phyloP scores from a whole-genome alignment of 2,888 invertebrate genomes.

The Chironomus tentans region DNA sequence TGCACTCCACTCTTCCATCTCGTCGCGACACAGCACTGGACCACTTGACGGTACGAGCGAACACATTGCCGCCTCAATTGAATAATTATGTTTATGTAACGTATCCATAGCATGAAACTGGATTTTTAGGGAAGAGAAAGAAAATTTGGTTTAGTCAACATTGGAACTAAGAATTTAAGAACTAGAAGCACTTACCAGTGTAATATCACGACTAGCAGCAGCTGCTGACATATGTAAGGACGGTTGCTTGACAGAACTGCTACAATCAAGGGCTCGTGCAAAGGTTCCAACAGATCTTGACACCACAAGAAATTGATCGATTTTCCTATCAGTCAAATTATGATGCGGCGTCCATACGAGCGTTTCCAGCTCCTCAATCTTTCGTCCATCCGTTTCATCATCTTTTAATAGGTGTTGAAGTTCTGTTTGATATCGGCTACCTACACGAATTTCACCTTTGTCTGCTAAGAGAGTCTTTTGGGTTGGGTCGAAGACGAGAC shows the following conservation, averaged over 20 bases:
- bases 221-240: slow-evolving; percentile 99
- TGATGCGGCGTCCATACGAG: slow-evolving; percentile 93
- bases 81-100: slow-evolving; percentile 84
- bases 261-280: slow-evolving; percentile 96
- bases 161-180: too few species aligned
- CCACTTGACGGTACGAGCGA: slow-evolving; percentile 91
- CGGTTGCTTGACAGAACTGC: slow-evolving; percentile 96
- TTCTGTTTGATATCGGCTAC: slow-evolving; percentile 95
- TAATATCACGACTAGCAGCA: slow-evolving; percentile 96
- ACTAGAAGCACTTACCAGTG: slow-evolving; percentile 52
- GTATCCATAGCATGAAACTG: slow-evolving; percentile 98
- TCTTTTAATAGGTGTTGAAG: slow-evolving; percentile 72
- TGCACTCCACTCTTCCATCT: slow-evolving; percentile 99
- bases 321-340: slow-evolving; percentile 85
- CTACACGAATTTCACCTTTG: slow-evolving; percentile 89
- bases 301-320: slow-evolving; percentile 96
- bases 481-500: slow-evolving; percentile 97
- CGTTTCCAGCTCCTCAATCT: slow-evolving; percentile 72
- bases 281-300: slow-evolving; percentile 96
- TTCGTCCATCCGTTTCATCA: slow-evolving; percentile 53
- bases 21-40: slow-evolving; percentile 93
- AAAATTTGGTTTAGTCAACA: too few species aligned
- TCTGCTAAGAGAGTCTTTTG: slow-evolving; percentile 98
- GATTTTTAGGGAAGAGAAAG: slow-evolving; percentile 17
- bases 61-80: slow-evolving; percentile 82